Percentiles rank a stretch among this genome's conserved stretches.
Evolutionary conservation across 2,797 vertebrate species (phyloP).

Genomic region (Cichlasoma orientale): DNA sequence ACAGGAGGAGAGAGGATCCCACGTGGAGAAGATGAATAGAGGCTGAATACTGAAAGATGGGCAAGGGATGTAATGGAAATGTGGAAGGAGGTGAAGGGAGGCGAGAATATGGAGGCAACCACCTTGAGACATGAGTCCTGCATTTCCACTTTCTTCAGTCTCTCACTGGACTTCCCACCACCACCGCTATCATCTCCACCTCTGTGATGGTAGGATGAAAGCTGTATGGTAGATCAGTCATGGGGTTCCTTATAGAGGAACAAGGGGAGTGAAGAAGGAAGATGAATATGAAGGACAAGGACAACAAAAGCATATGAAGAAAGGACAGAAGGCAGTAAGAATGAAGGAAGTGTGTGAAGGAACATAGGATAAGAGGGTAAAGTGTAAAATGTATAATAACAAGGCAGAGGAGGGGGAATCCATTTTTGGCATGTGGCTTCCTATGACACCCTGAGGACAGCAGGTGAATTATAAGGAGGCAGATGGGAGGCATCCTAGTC

Average conservation of each 20-base stretch:
- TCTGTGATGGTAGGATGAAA: conserved; percentile 27
- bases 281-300: conserved; percentile 24
- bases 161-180: conserved; percentile 2
- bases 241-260: conserved; percentile 6
- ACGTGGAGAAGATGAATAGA: conserved; percentile 18
- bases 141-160: conserved; percentile 15
- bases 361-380: not conserved
- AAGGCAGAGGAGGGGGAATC: not conserved
- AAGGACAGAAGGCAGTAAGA: not conserved
- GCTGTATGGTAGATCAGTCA: conserved; percentile 15
- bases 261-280: not conserved
- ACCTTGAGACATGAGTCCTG: conserved; percentile 51
- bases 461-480: conserved; percentile 54
- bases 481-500: conserved; percentile 52
- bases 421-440: conserved; percentile 28
- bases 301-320: not conserved
- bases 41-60: conserved; percentile 35
- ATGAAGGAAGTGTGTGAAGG: not conserved
- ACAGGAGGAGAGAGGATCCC: conserved; percentile 2
- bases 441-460: conserved; percentile 59
- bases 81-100: conserved; percentile 9
- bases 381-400: conserved; percentile 6
- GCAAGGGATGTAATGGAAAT: conserved; percentile 41
- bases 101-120: conserved; percentile 49
- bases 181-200: not conserved